phyloP scores from a whole-genome alignment of 30 jellyfish, hydroid and myxozoan species.

The Pseudorhiza aurosa region DNA sequence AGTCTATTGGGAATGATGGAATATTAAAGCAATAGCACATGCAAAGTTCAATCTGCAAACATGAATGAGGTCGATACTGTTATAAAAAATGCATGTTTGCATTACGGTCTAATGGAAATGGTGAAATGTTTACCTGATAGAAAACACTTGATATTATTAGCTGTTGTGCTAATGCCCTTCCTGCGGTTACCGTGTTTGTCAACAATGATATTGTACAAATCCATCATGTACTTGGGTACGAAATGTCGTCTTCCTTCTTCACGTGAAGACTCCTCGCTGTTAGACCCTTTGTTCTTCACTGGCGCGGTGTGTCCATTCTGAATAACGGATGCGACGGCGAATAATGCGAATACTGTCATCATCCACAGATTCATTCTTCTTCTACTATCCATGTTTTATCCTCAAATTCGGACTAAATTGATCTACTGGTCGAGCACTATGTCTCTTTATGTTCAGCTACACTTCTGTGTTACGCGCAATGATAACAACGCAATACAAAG shows the following conservation, averaged over 20 bases:
- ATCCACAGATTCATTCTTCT: not conserved
- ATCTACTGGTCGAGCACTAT: too few species aligned
- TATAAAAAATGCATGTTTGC: too few species aligned
- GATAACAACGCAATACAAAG: conserved; percentile 10
- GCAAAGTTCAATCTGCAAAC: too few species aligned
- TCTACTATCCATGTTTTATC: not conserved
- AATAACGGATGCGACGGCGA: not conserved
- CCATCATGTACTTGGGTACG: conserved; percentile 70
- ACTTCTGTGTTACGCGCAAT: conserved; percentile 17
- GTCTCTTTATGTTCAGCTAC: too few species aligned
- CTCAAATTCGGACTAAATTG: not conserved
- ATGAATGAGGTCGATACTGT: too few species aligned
- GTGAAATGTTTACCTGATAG: conserved; percentile 30
- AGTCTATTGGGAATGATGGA: not conserved
- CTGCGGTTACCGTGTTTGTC: conserved; percentile 45
- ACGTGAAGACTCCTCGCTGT: too few species aligned
- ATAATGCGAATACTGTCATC: not conserved
- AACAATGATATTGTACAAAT: conserved; percentile 34
- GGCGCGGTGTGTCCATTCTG: not conserved
- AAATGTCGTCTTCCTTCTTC: conserved; percentile 3
- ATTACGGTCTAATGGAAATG: not conserved
- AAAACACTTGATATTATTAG: conserved; percentile 57
- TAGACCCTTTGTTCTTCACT: not conserved
- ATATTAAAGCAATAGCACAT: not conserved
- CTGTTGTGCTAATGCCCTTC: conserved; percentile 34